Percentiles rank a stretch among this genome's conserved stretches.
Evolutionary conservation across 2,888 invertebrate species (phyloP).

Genomic region (Ichneumoninae sp.): DNA sequence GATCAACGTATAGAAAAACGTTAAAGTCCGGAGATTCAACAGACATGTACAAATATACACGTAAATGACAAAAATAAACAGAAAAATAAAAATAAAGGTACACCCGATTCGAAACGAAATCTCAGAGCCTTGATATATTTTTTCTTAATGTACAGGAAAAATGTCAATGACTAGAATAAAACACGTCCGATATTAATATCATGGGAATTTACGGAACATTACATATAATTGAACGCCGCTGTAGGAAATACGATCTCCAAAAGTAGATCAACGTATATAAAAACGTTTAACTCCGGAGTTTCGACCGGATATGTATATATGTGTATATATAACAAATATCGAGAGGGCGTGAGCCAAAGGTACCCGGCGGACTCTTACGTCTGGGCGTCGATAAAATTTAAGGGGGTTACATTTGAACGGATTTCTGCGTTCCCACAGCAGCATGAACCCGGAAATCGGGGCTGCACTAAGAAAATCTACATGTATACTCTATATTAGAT

Average conservation of each 20-base stretch:
- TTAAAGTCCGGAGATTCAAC: background rate
- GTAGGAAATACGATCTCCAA: background rate
- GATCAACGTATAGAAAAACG: constrained; percentile 25
- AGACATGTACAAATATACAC: background rate
- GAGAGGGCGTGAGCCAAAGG: background rate
- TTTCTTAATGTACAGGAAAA: background rate
- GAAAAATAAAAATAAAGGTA: background rate
- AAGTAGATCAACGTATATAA: constrained; percentile 24
- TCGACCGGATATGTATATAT: background rate
- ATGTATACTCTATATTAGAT: constrained; percentile 34
- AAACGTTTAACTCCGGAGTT: constrained; percentile 23
- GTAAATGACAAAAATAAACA: background rate
- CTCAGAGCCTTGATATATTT: background rate
- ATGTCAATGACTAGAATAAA: background rate
- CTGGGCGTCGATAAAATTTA: constrained; percentile 3
- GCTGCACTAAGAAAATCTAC: background rate
- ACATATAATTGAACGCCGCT: background rate
- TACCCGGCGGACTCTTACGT: background rate
- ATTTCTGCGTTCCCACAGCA: background rate
- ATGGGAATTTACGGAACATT: background rate
- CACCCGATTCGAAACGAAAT: background rate
- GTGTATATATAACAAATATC: background rate
- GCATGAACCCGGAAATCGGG: background rate
- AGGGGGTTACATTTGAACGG: constrained; percentile 6
- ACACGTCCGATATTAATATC: background rate